Conservation (phyloP, 2,113 vertebrate species). For the Etia nguti region DNA sequence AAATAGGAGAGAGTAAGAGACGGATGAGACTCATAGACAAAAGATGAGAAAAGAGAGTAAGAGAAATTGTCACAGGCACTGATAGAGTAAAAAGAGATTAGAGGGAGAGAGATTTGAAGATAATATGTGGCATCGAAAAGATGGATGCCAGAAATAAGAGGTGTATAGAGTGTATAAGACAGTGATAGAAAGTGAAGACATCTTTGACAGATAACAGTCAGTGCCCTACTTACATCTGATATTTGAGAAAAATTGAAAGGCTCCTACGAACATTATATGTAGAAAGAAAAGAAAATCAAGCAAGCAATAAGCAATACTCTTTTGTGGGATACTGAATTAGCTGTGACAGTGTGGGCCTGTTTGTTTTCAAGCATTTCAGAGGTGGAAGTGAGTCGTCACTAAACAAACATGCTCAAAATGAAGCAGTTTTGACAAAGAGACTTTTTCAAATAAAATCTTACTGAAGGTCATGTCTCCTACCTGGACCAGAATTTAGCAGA, state of each 20-base stretch:
- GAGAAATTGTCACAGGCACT: slow-evolving; percentile 28
- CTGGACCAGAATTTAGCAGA: neutral
- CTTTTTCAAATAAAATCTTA: neutral
- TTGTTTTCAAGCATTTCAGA: neutral
- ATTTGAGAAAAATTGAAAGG: neutral
- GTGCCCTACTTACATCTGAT: slow-evolving; percentile 33
- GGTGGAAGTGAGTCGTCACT: neutral
- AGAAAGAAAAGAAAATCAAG: neutral
- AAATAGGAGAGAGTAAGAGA: slow-evolving; percentile 18
- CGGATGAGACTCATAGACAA: neutral
- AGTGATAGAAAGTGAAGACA: slow-evolving; percentile 26
- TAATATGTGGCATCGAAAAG: slow-evolving; percentile 35
- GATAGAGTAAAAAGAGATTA: slow-evolving; percentile 51
- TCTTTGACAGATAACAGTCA: slow-evolving; percentile 14
- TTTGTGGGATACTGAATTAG: neutral
- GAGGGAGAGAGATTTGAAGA: slow-evolving; percentile 32
- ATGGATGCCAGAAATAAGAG: slow-evolving; percentile 44
- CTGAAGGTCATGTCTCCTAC: fast-evolving
- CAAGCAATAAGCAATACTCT: neutral
- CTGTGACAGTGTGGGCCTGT: neutral
- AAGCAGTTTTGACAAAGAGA: neutral
- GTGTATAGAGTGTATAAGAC: slow-evolving; percentile 1
- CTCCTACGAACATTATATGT: neutral
- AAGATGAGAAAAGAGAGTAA: neutral
- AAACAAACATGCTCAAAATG: neutral